These are phyloP conservation scores for Muricea muricata DNA, from an alignment of 92 coral and sea anemone species.

Conservation along the genomic window DNA sequence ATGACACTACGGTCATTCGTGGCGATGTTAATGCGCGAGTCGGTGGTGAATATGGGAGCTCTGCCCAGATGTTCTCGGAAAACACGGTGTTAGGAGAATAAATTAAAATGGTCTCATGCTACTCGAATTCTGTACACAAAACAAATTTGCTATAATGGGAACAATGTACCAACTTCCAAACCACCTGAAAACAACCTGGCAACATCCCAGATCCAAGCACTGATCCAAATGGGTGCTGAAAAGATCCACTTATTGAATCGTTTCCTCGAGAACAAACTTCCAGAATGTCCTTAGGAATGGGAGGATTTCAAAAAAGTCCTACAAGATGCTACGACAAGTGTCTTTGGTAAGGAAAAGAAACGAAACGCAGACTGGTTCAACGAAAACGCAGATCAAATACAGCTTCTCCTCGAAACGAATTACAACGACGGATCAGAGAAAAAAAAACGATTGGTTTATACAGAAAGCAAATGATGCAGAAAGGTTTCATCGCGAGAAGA, in stretches of 20 bases:
- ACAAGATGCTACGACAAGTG: constrained; percentile 56
- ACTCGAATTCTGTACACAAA: constrained; percentile 55
- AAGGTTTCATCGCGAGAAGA: constrained; percentile 38
- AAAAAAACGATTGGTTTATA: constrained; percentile 38
- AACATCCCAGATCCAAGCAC: constrained; percentile 64
- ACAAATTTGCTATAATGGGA: constrained; percentile 49
- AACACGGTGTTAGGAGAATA: constrained; percentile 55
- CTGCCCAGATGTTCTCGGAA: constrained; percentile 60
- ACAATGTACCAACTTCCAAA: constrained; percentile 68
- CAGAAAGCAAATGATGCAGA: constrained; percentile 27
- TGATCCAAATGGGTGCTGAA: constrained; percentile 52
- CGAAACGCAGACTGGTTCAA: constrained; percentile 60
- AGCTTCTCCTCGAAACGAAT: constrained; percentile 30
- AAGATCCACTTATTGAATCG: constrained; percentile 38
- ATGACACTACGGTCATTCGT: constrained; percentile 28
- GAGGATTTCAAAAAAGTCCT: constrained; percentile 34
- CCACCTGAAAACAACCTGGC: constrained; percentile 63
- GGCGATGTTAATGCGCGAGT: constrained; percentile 63
- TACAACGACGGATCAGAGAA: constrained; percentile 37
- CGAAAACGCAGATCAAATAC: constrained; percentile 56
- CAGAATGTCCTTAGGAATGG: constrained; percentile 12
- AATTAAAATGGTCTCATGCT: constrained; percentile 63
- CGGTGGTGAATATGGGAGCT: constrained; percentile 56
- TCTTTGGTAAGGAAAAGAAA: constrained; percentile 46
- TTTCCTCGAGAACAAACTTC: constrained; percentile 42